Evolutionary conservation across 2,888 invertebrate species (phyloP).

Genomic region (Pseudanteris insignis): DNA sequence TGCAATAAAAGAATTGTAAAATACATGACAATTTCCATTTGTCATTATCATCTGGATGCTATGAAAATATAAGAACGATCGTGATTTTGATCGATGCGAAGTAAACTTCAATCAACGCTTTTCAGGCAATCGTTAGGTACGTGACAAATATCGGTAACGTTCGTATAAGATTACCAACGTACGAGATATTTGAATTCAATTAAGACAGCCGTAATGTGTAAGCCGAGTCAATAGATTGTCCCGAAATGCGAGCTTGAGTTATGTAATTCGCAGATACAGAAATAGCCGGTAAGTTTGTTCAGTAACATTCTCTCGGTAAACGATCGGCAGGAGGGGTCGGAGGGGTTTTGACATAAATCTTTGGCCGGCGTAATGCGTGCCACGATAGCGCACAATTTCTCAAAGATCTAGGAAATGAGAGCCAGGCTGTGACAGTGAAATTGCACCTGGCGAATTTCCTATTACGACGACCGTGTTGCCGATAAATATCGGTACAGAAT

Average conservation of each 20-base stretch:
- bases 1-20: no score
- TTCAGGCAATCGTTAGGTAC: no score
- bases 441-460: not conserved
- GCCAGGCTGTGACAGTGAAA: slow-evolving; percentile 13
- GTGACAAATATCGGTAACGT: not conserved
- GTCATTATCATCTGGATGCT: no score
- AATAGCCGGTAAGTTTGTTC: slow-evolving; percentile 4
- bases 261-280: slow-evolving; percentile 10
- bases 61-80: no score
- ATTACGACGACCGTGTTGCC: not conserved
- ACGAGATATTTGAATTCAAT: no score
- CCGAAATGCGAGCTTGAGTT: slow-evolving; percentile 1
- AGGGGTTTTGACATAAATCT: slow-evolving; percentile 20
- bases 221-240: slow-evolving; percentile 1
- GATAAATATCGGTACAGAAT: not conserved
- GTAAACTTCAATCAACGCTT: no score
- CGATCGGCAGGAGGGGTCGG: slow-evolving; percentile 6
- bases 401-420: slow-evolving; percentile 7
- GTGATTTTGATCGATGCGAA: no score
- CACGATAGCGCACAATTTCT: slow-evolving; percentile 9
- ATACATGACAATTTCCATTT: no score
- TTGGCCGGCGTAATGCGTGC: slow-evolving; percentile 8
- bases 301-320: slow-evolving; percentile 1
- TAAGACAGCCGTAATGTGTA: no score
- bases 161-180: no score